These are phyloP conservation scores for Sisyra nigra DNA, from an alignment of 2,888 invertebrate species.

Conservation along the genomic window DNA sequence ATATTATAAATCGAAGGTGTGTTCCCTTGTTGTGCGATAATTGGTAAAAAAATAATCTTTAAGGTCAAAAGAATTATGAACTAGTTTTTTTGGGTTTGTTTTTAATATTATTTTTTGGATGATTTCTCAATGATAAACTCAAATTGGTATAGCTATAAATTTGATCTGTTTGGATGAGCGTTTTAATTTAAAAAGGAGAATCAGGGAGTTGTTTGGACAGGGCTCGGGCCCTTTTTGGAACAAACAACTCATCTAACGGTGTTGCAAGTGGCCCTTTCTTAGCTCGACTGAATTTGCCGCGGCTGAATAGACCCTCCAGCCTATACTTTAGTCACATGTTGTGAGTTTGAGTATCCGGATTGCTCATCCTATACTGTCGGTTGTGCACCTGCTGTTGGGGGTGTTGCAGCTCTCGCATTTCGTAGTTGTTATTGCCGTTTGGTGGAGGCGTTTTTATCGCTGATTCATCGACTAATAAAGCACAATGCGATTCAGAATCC, in stretches of 20 bases:
- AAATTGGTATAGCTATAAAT: neutral
- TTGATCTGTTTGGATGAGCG: neutral
- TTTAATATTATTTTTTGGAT: neutral
- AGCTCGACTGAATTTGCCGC: conserved; percentile 28
- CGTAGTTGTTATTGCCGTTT: conserved; percentile 65
- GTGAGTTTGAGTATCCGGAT: conserved; percentile 17
- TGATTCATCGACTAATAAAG: conserved; percentile 32
- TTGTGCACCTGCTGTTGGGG: conserved; percentile 29
- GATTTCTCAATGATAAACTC: neutral
- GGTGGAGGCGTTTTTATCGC: conserved; percentile 31
- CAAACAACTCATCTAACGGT: conserved; percentile 29
- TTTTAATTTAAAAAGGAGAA: conserved; percentile 8
- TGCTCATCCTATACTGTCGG: conserved; percentile 11
- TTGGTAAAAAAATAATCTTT: neutral
- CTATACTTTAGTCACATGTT: conserved; percentile 63
- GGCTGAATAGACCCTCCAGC: conserved; percentile 53
- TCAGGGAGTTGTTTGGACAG: conserved; percentile 14
- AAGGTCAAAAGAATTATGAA: neutral
- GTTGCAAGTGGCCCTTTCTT: conserved; percentile 31
- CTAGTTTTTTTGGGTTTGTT: neutral
- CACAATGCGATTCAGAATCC: conserved; percentile 38
- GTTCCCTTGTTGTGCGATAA: conserved; percentile 4
- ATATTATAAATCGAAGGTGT: neutral
- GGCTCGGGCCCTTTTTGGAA: conserved; percentile 23
- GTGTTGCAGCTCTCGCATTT: conserved; percentile 52